phyloP scores from a whole-genome alignment of 2,797 vertebrate species.

The Steatocranus sp. region DNA sequence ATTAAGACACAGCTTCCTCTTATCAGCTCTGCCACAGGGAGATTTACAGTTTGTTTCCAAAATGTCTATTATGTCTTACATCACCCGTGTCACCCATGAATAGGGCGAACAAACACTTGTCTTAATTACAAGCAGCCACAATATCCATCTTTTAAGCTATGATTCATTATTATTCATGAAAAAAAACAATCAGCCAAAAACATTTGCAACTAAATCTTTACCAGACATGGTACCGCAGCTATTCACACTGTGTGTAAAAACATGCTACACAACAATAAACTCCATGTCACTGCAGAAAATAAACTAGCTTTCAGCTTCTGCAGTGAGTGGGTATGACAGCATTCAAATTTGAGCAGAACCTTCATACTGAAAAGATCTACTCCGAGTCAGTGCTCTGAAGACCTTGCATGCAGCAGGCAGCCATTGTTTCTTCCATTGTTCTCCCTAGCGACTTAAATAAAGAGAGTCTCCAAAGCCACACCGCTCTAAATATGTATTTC shows the following conservation, averaged over 20 bases:
- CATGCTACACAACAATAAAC: slow-evolving; percentile 11
- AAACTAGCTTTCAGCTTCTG: slow-evolving; percentile 5
- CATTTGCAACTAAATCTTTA: slow-evolving; percentile 37
- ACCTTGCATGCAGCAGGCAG: slow-evolving; percentile 29
- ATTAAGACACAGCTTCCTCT: slow-evolving; percentile 51
- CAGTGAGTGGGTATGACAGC: slow-evolving; percentile 21
- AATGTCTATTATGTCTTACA: slow-evolving; percentile 41
- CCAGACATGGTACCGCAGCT: slow-evolving; percentile 8
- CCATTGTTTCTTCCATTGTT: slow-evolving; percentile 78
- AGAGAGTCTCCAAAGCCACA: slow-evolving; percentile 75
- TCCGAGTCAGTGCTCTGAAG: slow-evolving; percentile 14
- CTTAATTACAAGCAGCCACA: slow-evolving; percentile 51
- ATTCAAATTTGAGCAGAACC: slow-evolving; percentile 21
- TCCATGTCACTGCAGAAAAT: slow-evolving; percentile 7
- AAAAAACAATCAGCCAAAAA: slow-evolving; percentile 23
- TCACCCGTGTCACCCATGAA: slow-evolving; percentile 29
- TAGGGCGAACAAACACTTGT: slow-evolving; percentile 29
- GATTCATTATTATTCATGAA: slow-evolving; percentile 41
- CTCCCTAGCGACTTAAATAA: slow-evolving; percentile 73
- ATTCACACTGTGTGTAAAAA: slow-evolving; percentile 10
- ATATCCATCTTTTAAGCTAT: slow-evolving; percentile 21
- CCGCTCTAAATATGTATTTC: slow-evolving; percentile 79
- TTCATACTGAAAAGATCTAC: slow-evolving; percentile 22
- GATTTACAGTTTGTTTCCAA: slow-evolving; percentile 34
- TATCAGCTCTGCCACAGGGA: slow-evolving; percentile 43